Base-by-base conservation (phyloP, 2,113 vertebrate species). In the Embiotoca jacksoni region DNA sequence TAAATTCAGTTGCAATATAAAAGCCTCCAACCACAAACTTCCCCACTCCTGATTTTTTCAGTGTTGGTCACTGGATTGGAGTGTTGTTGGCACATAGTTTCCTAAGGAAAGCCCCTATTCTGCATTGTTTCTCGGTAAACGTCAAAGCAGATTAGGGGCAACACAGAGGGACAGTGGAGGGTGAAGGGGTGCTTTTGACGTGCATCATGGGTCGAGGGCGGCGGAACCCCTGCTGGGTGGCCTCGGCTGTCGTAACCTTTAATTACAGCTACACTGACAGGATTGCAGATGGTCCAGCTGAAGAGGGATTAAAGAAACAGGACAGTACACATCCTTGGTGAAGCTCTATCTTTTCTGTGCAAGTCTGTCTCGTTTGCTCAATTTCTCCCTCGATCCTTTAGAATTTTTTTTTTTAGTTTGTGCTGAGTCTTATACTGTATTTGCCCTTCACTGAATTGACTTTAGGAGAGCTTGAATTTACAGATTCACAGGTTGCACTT, bases 231-330 rank as follows among this genome's bases (percentile, higher is more conserved):
- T 89, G 92, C 92, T 78, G 84, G 81, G 85, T 82, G 86, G 86
- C 83, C 85, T 90, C 62, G 77, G 64, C 90, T 90, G 86, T 91
- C 72, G 65, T 86, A 93, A 87, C 86, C 89, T 92, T 92, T 94
- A 92, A 92, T 93, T 93, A 92, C 87, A 89, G 75, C 70, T 67
- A 61, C 80, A 86, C 72, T 89, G 92, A 90, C 91, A 93, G 80
- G 64, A 49, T 73, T 89, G 84, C 91, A 92, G 92, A 93, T 91
- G 88, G 86, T 86, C 83, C 58, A 56, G 36, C 70, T 75, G 65
- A 75, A 78, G 61, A 82, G 37, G 75, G 73, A 78, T 88, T 81
- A 88, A 73, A 86, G 63, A 74, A 57, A 83, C 30, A 68, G 61
- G 67, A 72, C n/a, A 32, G 72, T 60, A 67, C 49, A 78, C 59